These are phyloP conservation scores for Lamprologus ornatipinnis DNA, from an alignment of 2,113 vertebrate species.

Conservation along the genomic window DNA sequence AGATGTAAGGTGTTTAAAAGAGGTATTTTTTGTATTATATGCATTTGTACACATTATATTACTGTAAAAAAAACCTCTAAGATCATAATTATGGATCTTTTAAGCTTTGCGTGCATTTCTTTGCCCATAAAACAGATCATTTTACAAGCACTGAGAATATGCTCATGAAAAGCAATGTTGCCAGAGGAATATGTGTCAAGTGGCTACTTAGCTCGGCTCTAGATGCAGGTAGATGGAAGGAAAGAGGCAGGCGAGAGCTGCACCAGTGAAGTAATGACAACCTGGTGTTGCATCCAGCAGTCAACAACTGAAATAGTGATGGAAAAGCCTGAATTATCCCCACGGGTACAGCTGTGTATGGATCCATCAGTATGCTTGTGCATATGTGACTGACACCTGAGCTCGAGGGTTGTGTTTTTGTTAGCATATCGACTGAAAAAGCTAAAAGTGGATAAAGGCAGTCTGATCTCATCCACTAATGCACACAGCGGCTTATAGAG, in stretches of 20 bases:
- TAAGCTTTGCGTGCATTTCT: neutral
- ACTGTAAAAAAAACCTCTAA: fast-evolving
- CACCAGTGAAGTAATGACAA: constrained; percentile 10
- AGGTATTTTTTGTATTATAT: neutral
- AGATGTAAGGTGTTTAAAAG: neutral
- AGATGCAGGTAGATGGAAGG: neutral
- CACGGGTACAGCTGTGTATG: neutral
- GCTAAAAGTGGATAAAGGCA: constrained; percentile 17
- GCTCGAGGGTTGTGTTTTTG: neutral
- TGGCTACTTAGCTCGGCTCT: constrained; percentile 1
- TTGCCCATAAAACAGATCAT: neutral
- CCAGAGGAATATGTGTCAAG: constrained; percentile 15
- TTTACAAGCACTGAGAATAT: neutral
- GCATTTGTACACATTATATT: neutral
- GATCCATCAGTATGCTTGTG: neutral
- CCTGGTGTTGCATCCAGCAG: neutral
- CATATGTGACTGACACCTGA: neutral
- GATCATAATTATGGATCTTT: neutral
- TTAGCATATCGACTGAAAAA: constrained; percentile 6
- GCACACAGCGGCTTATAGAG: neutral
- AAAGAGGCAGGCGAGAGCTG: neutral
- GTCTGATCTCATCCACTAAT: constrained; percentile 6
- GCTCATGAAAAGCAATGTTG: neutral
- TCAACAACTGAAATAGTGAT: constrained; percentile 13
- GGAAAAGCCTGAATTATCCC: neutral